Conservation (phyloP, 2,113 vertebrate species). For the Rhadina sibilatrix region DNA sequence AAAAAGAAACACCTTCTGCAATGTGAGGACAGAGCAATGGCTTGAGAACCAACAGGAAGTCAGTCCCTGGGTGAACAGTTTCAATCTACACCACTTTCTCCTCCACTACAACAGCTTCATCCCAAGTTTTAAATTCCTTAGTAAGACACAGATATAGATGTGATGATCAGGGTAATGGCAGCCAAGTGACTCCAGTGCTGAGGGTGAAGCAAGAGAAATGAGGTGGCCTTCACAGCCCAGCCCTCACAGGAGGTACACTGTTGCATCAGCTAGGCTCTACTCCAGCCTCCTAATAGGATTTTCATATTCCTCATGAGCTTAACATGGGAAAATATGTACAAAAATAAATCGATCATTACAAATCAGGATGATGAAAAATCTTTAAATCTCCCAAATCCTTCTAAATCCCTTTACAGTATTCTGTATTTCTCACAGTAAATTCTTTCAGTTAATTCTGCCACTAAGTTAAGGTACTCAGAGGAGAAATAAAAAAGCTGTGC, state of each 20-base stretch:
- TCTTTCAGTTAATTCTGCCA: slow-evolving; percentile 7
- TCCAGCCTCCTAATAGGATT: slow-evolving; percentile 42
- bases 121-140: neutral
- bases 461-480: slow-evolving; percentile 34
- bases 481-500: slow-evolving; percentile 2
- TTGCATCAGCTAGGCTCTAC: neutral
- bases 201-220: neutral
- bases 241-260: neutral
- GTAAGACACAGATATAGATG: neutral
- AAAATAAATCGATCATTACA: slow-evolving; percentile 20
- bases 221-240: neutral
- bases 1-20: neutral
- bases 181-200: neutral
- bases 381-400: slow-evolving; percentile 48
- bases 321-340: slow-evolving; percentile 40
- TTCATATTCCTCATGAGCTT: slow-evolving; percentile 28
- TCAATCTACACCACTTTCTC: neutral
- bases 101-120: neutral
- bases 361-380: slow-evolving; percentile 43
- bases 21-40: neutral
- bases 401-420: slow-evolving; percentile 50
- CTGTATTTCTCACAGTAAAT: slow-evolving; percentile 40
- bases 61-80: neutral
- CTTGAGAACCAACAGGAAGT: neutral
- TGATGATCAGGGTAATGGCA: neutral